Conservation (phyloP, 23 tunicate species). For the Aplidium turbinatum region DNA sequence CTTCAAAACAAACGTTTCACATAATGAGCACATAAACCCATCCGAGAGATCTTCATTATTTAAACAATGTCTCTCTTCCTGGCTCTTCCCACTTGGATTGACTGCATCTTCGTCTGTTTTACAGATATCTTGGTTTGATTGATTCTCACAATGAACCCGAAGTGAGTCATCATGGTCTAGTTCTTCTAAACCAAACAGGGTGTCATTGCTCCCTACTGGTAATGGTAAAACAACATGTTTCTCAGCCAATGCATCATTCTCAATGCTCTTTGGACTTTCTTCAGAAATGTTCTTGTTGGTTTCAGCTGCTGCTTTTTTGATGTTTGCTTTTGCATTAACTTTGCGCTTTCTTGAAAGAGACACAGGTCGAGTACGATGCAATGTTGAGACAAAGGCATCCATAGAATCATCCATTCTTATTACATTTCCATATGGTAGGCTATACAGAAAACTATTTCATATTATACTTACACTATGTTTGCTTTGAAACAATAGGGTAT, state of each 20-base stretch:
- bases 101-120: background rate
- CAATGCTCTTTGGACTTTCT: no score
- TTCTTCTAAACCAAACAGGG: background rate
- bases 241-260: no score
- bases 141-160: background rate
- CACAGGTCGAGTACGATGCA: background rate
- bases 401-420: constrained; percentile 15
- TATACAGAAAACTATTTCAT: no score
- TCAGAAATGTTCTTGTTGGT: no score
- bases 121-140: background rate
- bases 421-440: no score
- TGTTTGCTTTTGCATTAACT: no score
- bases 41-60: background rate
- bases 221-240: no score
- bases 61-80: no score
- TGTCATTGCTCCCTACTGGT: constrained; percentile 13
- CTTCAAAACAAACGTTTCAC: background rate
- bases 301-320: no score
- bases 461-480: no score
- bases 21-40: constrained; percentile 7
- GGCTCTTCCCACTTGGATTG: no score
- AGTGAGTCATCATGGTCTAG: background rate
- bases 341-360: background rate
- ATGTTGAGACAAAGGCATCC: constrained; percentile 9
- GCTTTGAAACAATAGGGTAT: no score